Conservation (phyloP, 2,888 invertebrate genomes). For the Ferdinandea cuprea region DNA sequence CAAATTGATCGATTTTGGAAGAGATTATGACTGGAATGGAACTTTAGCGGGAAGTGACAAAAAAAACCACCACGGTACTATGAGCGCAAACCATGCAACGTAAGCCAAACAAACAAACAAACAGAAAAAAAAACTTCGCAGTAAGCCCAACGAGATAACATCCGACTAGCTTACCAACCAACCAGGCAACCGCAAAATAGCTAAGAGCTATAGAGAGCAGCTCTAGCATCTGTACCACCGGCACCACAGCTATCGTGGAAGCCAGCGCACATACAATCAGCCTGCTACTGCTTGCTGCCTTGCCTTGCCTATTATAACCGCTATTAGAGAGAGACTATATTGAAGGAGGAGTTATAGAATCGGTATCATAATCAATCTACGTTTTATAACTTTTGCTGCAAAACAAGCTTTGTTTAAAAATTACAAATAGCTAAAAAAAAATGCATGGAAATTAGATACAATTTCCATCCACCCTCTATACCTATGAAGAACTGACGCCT, state of each 20-base stretch:
- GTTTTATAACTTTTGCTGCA: slow-evolving; percentile 19
- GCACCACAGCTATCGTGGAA: slow-evolving; percentile 28
- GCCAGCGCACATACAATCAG: slow-evolving; percentile 34
- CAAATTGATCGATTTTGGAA: slow-evolving; percentile 11
- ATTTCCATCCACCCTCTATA: slow-evolving; percentile 31
- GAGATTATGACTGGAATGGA: slow-evolving; percentile 2
- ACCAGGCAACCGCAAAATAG: slow-evolving; percentile 43
- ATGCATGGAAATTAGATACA: slow-evolving; percentile 23
- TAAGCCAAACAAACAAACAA: too few species aligned
- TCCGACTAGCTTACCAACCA: slow-evolving; percentile 55
- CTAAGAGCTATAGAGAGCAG: slow-evolving; percentile 33
- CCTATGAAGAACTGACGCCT: slow-evolving; percentile 24
- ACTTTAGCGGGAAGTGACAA: slow-evolving; percentile 9
- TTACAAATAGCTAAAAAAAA: neutral
- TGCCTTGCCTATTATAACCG: too few species aligned
- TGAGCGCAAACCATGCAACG: slow-evolving; percentile 1
- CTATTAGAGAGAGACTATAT: slow-evolving; percentile 18
- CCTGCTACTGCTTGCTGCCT: slow-evolving; percentile 2
- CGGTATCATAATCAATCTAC: slow-evolving; percentile 38
- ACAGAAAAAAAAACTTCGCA: slow-evolving; percentile 23
- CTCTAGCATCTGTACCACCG: slow-evolving; percentile 46
- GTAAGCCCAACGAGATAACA: slow-evolving; percentile 37
- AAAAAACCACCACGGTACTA: neutral
- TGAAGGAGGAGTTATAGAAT: slow-evolving; percentile 17
- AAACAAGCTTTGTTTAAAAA: slow-evolving; percentile 6